phyloP scores from a whole-genome alignment of 37 sponge, comb jelly and placozoan genomes.

The Oopsacas minuta region DNA sequence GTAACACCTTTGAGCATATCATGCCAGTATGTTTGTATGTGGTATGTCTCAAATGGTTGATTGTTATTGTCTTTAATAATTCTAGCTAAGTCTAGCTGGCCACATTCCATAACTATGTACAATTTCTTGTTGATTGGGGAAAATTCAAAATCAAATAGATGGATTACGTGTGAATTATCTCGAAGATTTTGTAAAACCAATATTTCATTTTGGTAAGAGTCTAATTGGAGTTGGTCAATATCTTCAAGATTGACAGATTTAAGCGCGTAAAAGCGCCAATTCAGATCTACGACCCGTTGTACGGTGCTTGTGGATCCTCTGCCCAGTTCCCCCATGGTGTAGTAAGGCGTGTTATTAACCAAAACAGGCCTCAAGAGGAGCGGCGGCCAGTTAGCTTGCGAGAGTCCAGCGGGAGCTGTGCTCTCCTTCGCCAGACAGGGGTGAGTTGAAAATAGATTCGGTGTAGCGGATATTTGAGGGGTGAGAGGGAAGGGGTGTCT shows the following conservation, averaged over 20 bases:
- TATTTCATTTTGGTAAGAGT: neutral
- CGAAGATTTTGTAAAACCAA: neutral
- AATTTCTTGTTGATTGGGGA: neutral
- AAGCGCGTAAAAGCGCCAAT: neutral
- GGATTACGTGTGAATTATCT: neutral
- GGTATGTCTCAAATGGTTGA: neutral
- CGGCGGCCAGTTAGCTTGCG: neutral
- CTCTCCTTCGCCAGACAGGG: neutral
- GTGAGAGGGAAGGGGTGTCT: neutral
- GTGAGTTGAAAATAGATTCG: neutral
- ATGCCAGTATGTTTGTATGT: slow-evolving; percentile 38
- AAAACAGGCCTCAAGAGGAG: neutral
- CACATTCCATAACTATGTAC: slow-evolving; percentile 54
- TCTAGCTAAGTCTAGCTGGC: slow-evolving; percentile 41
- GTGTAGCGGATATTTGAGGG: neutral
- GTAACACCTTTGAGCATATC: slow-evolving; percentile 54
- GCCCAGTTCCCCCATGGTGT: neutral
- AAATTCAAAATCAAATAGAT: neutral
- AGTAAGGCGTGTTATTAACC: neutral
- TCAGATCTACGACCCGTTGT: neutral
- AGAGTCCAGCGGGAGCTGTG: neutral
- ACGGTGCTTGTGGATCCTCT: neutral
- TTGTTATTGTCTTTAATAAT: slow-evolving; percentile 28
- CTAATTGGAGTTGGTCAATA: neutral
- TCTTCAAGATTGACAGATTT: neutral